Evolutionary conservation across 1,140 invertebrate species (phyloP).

Genomic region (Heliothis virescens): DNA sequence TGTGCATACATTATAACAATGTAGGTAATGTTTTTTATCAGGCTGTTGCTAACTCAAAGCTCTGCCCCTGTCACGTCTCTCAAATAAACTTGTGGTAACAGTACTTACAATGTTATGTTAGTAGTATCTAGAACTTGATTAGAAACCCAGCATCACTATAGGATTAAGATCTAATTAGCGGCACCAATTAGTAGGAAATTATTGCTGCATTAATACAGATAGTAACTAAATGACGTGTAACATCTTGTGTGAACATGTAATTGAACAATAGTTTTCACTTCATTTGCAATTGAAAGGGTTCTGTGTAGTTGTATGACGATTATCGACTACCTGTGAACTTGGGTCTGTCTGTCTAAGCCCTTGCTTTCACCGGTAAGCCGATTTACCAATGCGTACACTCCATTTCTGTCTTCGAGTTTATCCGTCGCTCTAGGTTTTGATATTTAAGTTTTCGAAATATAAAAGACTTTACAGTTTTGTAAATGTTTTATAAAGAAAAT

Average conservation of each 20-base stretch:
- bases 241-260: constrained; percentile 10
- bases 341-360: no score
- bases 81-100: no score
- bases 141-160: constrained; percentile 3
- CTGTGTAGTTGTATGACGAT: neutral
- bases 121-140: neutral
- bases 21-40: constrained; percentile 5
- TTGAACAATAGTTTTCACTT: constrained; percentile 16
- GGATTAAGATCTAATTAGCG: constrained; percentile 20
- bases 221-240: constrained; percentile 16
- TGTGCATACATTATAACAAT: constrained; percentile 20
- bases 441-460: no score
- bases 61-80: neutral
- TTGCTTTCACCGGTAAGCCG: no score
- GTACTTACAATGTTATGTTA: neutral
- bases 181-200: constrained; percentile 26
- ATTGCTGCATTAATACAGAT: neutral
- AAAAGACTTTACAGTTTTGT: no score
- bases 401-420: no score
- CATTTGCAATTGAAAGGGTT: neutral
- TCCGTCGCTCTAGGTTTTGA: no score
- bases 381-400: no score
- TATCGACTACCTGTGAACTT: neutral
- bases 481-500: no score
- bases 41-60: neutral